Base-by-base conservation (phyloP, 2,888 invertebrate species). In the Idaea aversata region DNA sequence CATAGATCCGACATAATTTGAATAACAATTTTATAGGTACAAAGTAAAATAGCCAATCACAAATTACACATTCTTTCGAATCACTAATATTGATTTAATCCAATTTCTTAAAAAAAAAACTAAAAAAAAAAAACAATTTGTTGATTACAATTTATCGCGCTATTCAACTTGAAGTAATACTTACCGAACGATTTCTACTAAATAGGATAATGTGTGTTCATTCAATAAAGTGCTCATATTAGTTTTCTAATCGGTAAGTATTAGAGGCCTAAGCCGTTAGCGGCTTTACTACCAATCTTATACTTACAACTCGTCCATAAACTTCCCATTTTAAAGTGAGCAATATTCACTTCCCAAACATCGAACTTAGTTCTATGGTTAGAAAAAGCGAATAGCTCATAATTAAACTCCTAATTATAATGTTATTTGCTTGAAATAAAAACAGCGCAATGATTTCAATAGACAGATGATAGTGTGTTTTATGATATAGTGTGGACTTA, bases 401-500 rank as follows among this genome's bases (percentile, higher is more conserved):
- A 78, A 81, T 80, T 79, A 80, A 75, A 75, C 70, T 80, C 83
- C 81, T 84, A 83, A 82, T 76, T 78, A 77, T 77, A 25, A 77
- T 77, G 87, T 88, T 87, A 88, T 87, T 88, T 78, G 88, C 89
- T 87, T 47, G 47, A 47, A 47, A 47, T 47, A 47, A 47, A 47
- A 47, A 47, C 47, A 47, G 86, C 87, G 79, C 80, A 84, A 86
- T 85, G 82, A 83, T 86, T 87, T 81, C 83, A 88, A 84, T 78
- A 83, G 78, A 80, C 86, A 88, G 89, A 88, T 79, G 77, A 82
- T 81, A 62, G 57, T 65, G 65, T 67, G 67, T 67, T 25, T 47
- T 63, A 65, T 69, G 68, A 69, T 65, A 75, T 72, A 75, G 68
- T 67, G 80, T 81, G 81, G 82, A 94, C 95, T 94, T 96, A 97